Evolutionary conservation across 2,888 invertebrate species (phyloP).

Genomic region (Drosophila yooni): DNA sequence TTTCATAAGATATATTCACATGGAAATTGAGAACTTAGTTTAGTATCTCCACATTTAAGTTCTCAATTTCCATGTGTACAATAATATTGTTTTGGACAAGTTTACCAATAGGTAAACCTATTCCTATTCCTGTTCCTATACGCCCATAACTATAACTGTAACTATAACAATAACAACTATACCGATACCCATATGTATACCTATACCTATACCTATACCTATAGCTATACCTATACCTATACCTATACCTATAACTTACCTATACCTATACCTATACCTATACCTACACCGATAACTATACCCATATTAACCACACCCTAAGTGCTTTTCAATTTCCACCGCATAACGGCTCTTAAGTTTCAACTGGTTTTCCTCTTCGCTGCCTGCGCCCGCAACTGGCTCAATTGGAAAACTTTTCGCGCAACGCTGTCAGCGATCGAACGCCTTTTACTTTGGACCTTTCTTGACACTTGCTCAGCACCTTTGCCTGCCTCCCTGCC

Average conservation of each 20-base stretch:
- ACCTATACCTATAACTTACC: accelerated
- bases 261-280: neutral
- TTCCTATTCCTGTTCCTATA: neutral
- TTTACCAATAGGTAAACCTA: neutral
- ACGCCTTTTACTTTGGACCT: constrained; percentile 11
- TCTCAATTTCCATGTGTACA: too few species aligned
- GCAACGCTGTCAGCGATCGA: constrained; percentile 13
- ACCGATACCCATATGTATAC: neutral
- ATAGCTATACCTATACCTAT: too few species aligned
- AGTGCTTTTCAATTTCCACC: neutral
- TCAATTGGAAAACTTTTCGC: constrained; percentile 22
- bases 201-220: too few species aligned
- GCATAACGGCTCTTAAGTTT: neutral
- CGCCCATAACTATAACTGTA: too few species aligned
- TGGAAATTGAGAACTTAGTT: neutral
- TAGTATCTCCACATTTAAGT: too few species aligned
- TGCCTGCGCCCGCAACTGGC: neutral
- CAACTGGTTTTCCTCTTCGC: constrained; percentile 6
- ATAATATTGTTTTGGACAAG: neutral
- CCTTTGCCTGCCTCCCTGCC: neutral
- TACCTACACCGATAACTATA: neutral
- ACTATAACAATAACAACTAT: neutral
- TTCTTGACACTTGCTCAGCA: constrained; percentile 36
- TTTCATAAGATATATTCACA: neutral
- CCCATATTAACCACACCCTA: neutral